phyloP scores from a whole-genome alignment of 2,888 invertebrate genomes.

The Lasius fuliginosus region DNA sequence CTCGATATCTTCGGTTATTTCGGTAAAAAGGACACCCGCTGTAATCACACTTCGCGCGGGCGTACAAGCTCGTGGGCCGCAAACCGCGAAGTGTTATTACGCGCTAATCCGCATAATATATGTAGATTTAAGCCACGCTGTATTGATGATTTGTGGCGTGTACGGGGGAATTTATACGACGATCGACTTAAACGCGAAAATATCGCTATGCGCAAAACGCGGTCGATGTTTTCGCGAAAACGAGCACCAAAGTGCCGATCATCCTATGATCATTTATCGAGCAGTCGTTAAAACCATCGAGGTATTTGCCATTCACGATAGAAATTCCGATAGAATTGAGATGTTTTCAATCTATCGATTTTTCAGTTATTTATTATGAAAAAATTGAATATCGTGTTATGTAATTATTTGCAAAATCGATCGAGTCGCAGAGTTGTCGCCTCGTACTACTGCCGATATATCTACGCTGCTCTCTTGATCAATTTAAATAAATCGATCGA shows the following conservation, averaged over 20 bases:
- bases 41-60: background rate
- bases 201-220: background rate
- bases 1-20: background rate
- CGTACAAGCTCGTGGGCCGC: background rate
- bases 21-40: background rate
- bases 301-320: background rate
- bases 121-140: background rate
- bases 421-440: background rate
- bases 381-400: background rate
- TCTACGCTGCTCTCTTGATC: background rate
- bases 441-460: background rate
- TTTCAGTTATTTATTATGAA: background rate
- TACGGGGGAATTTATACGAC: slow-evolving; percentile 34
- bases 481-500: background rate
- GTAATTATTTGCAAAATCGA: slow-evolving; percentile 17
- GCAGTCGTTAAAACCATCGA: background rate
- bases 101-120: background rate
- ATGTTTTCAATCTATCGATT: background rate
- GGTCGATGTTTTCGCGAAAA: background rate
- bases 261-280: background rate
- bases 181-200: slow-evolving; percentile 21
- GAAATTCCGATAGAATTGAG: background rate
- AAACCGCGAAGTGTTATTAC: background rate
- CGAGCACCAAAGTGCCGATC: background rate
- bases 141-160: background rate